Percentiles rank a stretch among this genome's conserved stretches.
phyloP scores from a whole-genome alignment of 2,797 vertebrate genomes.

The Craterocephalus amniculus region DNA sequence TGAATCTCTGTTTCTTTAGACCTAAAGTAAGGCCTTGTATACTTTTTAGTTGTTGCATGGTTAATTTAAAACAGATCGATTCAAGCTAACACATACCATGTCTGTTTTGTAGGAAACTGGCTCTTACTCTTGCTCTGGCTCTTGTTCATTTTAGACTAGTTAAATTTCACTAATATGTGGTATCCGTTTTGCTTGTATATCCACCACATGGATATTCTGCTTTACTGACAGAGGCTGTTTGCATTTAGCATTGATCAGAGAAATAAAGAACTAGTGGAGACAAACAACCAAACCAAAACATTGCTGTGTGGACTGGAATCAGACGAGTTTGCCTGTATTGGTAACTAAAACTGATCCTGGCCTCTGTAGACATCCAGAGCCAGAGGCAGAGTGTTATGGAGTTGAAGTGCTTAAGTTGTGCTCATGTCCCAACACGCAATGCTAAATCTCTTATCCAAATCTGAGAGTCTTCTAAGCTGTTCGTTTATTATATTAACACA shows the following conservation, averaged over 20 bases:
- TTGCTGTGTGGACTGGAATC: conserved; percentile 19
- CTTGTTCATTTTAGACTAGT: neutral
- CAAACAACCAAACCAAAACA: conserved; percentile 19
- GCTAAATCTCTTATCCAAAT: neutral
- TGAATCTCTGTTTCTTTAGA: no score
- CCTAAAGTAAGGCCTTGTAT: neutral
- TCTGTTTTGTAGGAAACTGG: conserved; percentile 19
- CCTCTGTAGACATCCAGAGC: conserved; percentile 5
- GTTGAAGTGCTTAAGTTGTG: conserved; percentile 7
- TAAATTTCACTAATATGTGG: neutral
- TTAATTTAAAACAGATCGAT: conserved; percentile 2
- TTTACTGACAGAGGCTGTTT: conserved; percentile 8
- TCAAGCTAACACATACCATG: conserved; percentile 5
- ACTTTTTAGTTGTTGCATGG: neutral
- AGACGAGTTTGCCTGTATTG: conserved; percentile 7
- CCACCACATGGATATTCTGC: neutral
- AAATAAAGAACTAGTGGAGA: neutral
- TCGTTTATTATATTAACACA: neutral
- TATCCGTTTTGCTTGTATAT: neutral
- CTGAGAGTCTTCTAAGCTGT: neutral
- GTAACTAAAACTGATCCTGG: conserved; percentile 1
- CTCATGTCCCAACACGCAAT: neutral
- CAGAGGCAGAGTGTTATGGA: conserved; percentile 1
- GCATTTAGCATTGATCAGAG: conserved; percentile 12
- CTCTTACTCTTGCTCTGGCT: no score